A percentile compares a stretch with the other conserved stretches of the same genome.
phyloP scores from a whole-genome alignment of 2,888 invertebrate species.

The Protodeltote pygarga region DNA sequence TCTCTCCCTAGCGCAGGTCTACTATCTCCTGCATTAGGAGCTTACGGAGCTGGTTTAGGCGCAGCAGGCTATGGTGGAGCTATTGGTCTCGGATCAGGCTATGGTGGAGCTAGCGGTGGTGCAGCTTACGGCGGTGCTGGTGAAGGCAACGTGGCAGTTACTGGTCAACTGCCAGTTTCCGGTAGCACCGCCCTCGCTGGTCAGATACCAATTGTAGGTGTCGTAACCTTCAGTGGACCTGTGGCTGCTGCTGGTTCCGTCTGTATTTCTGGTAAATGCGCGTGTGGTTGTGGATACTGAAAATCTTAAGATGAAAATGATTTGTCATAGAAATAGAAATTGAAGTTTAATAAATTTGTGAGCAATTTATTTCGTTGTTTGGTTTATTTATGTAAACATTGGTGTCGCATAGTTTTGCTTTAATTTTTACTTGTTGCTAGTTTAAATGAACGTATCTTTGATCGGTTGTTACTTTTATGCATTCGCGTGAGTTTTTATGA shows the following conservation, averaged over 20 bases:
- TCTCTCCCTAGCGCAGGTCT: not conserved
- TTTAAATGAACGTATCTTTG: too few relatives aligned
- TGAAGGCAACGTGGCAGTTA: conserved; percentile 55
- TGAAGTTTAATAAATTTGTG: too few relatives aligned
- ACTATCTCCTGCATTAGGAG: not conserved
- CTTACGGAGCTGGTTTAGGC: conserved; percentile 3
- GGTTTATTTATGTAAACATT: too few relatives aligned
- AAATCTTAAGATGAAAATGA: too few relatives aligned
- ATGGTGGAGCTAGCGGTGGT: not conserved
- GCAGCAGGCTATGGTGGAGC: conserved; percentile 2
- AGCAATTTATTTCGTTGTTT: too few relatives aligned
- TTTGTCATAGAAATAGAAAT: too few relatives aligned
- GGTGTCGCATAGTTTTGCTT: too few relatives aligned
- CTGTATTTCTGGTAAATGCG: conserved; percentile 21
- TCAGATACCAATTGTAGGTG: conserved; percentile 54
- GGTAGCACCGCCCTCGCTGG: conserved; percentile 28
- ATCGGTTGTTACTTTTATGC: too few relatives aligned
- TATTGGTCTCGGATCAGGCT: not conserved
- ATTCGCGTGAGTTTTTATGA: too few relatives aligned
- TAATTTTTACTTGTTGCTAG: too few relatives aligned
- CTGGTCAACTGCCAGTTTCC: conserved; percentile 46
- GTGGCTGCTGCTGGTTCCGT: conserved; percentile 29
- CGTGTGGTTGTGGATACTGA: conserved; percentile 29
- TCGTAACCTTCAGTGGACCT: conserved; percentile 34
- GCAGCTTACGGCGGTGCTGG: conserved; percentile 34